These are phyloP conservation scores for Drosophila glabriapex DNA, from an alignment of 2,888 invertebrate genomes.

Conservation along the genomic window DNA sequence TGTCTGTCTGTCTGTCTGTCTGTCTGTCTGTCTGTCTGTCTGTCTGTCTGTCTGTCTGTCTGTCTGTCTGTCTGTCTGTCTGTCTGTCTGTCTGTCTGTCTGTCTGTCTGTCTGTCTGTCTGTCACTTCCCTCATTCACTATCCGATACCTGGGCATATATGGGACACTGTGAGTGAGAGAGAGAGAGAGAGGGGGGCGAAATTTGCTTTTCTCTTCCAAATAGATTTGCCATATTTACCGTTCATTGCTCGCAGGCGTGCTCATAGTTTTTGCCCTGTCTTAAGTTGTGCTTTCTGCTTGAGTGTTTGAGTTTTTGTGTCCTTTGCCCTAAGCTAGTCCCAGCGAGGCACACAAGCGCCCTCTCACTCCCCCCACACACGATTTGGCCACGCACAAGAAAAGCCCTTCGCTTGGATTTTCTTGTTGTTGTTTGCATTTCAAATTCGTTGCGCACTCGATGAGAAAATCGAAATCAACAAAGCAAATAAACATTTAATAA, in stretches of 20 bases:
- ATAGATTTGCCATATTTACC: constrained; percentile 49
- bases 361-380: background rate
- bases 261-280: constrained; percentile 42
- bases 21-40: constrained; percentile 31
- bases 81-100: constrained; percentile 28
- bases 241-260: constrained; percentile 60
- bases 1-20: constrained; percentile 28
- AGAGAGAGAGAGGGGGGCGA: background rate
- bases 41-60: constrained; percentile 24
- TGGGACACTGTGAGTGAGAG: background rate
- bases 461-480: constrained; percentile 79
- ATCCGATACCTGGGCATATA: background rate
- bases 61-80: constrained; percentile 35
- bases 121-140: constrained; percentile 9
- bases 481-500: constrained; percentile 79
- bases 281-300: constrained; percentile 12
- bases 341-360: constrained; percentile 4
- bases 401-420: constrained; percentile 11
- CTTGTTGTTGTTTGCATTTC: constrained; percentile 72
- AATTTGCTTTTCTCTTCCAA: constrained; percentile 24
- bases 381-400: constrained; percentile 22
- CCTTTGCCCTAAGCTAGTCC: constrained; percentile 48
- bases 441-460: constrained; percentile 73
- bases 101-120: constrained; percentile 27
- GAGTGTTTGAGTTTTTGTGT: constrained; percentile 16